Conservation (phyloP, 2,888 invertebrate species). For the Macrophya annulata region DNA sequence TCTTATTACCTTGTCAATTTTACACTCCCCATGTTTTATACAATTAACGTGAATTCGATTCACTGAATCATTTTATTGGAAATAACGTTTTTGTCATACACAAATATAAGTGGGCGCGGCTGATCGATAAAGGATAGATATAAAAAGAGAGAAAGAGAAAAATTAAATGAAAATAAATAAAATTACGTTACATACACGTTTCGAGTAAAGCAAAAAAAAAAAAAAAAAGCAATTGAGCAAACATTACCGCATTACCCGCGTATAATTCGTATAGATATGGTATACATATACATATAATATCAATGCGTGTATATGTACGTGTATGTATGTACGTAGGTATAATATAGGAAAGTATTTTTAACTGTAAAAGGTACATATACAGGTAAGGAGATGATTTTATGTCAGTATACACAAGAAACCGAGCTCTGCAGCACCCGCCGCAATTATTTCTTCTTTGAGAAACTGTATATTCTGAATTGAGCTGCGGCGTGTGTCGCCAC, state of each 20-base stretch:
- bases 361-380: neutral
- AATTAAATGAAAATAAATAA: neutral
- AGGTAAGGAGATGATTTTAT: neutral
- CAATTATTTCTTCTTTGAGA: conserved; percentile 13
- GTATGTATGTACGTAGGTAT: neutral
- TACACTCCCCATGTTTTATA: neutral
- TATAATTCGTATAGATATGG: neutral
- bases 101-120: neutral
- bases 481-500: conserved; percentile 17
- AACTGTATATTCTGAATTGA: conserved; percentile 12
- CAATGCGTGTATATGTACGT: too few relatives aligned
- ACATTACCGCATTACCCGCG: neutral
- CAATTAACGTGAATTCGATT: neutral
- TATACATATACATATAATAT: too few relatives aligned
- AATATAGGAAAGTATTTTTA: conserved; percentile 6
- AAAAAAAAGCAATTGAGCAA: neutral
- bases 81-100: neutral
- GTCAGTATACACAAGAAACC: neutral
- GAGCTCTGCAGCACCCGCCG: neutral
- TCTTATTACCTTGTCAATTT: neutral
- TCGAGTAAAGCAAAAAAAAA: neutral
- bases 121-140: conserved; percentile 1
- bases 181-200: neutral
- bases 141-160: neutral
- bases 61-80: neutral